Conservation (phyloP, 2,113 vertebrate genomes). For the Coreoperca whiteheadi region DNA sequence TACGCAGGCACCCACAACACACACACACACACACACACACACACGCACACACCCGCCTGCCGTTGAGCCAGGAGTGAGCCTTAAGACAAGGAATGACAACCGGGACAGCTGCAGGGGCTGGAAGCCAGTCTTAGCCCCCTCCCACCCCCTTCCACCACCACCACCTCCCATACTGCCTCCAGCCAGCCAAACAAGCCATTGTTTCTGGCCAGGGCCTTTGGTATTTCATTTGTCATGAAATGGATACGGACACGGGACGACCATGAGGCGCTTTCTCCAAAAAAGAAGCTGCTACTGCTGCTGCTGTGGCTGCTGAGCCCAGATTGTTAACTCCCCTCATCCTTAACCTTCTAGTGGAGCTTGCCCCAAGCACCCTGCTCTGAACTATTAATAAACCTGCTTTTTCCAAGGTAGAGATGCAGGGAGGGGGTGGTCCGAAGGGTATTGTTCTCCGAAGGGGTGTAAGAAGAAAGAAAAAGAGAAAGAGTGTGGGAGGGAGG, state of each 20-base stretch:
- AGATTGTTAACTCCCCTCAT: conserved; percentile 59
- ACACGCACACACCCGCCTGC: conserved; percentile 35
- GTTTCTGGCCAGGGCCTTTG: conserved; percentile 79
- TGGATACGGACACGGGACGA: conserved; percentile 78
- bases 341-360: conserved; percentile 71
- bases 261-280: conserved; percentile 70
- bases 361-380: conserved; percentile 59
- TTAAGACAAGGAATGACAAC: conserved; percentile 86
- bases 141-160: conserved; percentile 35
- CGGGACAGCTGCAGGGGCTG: conserved; percentile 83
- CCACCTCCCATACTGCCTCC: conserved; percentile 64
- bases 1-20: conserved; percentile 24
- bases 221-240: conserved; percentile 87
- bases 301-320: conserved; percentile 46
- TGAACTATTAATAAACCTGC: conserved; percentile 75
- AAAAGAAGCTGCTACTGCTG: conserved; percentile 65
- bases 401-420: conserved; percentile 72
- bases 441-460: conserved; percentile 72
- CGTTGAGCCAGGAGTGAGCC: conserved; percentile 81
- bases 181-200: conserved; percentile 80
- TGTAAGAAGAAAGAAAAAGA: conserved; percentile 59
- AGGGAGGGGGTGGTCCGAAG: conserved; percentile 52
- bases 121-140: conserved; percentile 71
- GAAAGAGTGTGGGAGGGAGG: conserved; percentile 36
- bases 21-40: conserved; percentile 54